Evolutionary conservation across 2,888 invertebrate species (phyloP).

Genomic region (Erannis defoliaria): DNA sequence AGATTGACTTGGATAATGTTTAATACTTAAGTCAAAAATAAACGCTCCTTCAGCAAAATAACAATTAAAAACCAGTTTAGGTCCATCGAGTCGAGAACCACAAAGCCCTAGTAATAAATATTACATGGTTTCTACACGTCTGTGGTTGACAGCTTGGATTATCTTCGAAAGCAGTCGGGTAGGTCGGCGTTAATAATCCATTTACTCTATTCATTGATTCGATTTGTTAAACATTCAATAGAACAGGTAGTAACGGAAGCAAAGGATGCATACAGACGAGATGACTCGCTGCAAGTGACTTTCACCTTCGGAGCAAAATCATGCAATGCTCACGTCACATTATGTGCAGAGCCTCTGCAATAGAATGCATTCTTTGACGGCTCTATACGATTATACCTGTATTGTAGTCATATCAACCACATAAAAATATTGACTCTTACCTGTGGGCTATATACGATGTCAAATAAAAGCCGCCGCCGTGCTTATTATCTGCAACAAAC

Average conservation of each 20-base stretch:
- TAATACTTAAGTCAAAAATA: no score
- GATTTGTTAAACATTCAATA: constrained; percentile 54
- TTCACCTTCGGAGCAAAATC: constrained; percentile 63
- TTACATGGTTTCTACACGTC: constrained; percentile 48
- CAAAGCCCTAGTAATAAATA: constrained; percentile 59
- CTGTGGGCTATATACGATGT: constrained; percentile 49
- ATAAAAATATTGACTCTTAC: constrained; percentile 47
- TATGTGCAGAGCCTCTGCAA: constrained; percentile 45
- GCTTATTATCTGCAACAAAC: constrained; percentile 53
- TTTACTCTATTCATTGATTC: constrained; percentile 58
- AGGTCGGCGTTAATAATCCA: constrained; percentile 49
- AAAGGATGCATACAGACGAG: constrained; percentile 60
- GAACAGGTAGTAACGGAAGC: constrained; percentile 50
- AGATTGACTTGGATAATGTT: background rate
- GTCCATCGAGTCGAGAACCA: constrained; percentile 49
- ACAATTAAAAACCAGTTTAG: constrained; percentile 15
- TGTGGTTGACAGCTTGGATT: constrained; percentile 43
- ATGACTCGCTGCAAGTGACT: constrained; percentile 60
- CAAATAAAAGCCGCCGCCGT: constrained; percentile 27
- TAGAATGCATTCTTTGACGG: constrained; percentile 38
- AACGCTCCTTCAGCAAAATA: background rate
- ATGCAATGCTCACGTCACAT: constrained; percentile 59
- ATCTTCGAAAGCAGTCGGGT: constrained; percentile 42
- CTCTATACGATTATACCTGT: constrained; percentile 32
- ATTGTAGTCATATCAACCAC: constrained; percentile 4